Evolutionary conservation across 2,888 invertebrate species (phyloP), one percentile per base, ranked within the genome.

Genomic region (Macrophya alboannulata): DNA sequence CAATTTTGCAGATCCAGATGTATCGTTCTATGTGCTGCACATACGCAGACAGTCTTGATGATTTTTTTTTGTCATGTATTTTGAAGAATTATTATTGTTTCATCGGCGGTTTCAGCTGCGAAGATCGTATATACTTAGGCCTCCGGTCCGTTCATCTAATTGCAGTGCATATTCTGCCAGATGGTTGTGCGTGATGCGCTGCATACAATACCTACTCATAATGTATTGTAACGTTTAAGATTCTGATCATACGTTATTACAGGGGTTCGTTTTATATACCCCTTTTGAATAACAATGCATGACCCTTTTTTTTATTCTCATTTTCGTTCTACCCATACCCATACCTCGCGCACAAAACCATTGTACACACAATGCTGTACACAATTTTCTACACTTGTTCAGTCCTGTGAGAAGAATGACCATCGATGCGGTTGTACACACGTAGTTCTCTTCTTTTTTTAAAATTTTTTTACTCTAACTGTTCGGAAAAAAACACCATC

Each of bases 181-280:
- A 83, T 83, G 83, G 68, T 83, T 48, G 31, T 71, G 68, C 86
- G 86, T 87, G 86, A 82, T 55, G 55, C 21, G 72, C 45, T 45
- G 72, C 72, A 45, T 74, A 74, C 72, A 45, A 74, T 74, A 74
- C 43, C 21, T 15, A 74, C 45, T 43, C n/a, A 4, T 31, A 31
- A 17, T 25, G 87, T 87, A 89, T 90, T 89, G 90, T 89, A 87
- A 89, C 89, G 88, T 86, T 90, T 89, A 88, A 88, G 86, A 89
- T 90, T 90, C 89, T 86, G 86, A 88, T 86, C 87, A 87, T 87
- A 89, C 85, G 86, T 85, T 86, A 88, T 88, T 86, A 85, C 87
- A 82, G 87, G 87, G 86, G 86, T 85, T 87, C 86, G 45, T 83
- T 83, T 88, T 89, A 90, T 89, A 90, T 89, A 90, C 89, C 88